Evolutionary conservation across 2,888 invertebrate species (phyloP), one percentile per base, ranked within the genome.

Genomic region (Ornithoptera priamus): DNA sequence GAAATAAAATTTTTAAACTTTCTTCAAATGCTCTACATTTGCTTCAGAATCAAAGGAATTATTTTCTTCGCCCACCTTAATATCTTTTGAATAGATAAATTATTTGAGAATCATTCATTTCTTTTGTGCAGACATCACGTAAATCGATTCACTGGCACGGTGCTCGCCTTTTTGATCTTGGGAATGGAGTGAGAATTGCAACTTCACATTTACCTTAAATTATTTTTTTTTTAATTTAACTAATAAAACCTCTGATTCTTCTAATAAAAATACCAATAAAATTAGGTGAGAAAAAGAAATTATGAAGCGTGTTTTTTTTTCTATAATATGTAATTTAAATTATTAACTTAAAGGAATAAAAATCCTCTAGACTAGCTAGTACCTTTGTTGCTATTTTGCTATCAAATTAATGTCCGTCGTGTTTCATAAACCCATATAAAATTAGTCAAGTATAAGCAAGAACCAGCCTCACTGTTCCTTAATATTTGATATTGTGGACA

Each of bases 131-230:
- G 61, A 60, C 66, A 67, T 53, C 53, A 53, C 46, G 66, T 60
- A 61, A 67, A 67, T 61, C 66, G 61, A 67, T 67, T 61, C 60
- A 67, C 66, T 59, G 60, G 15, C 36, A 61, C 30, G n/a, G 61
- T 22, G 61, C 60, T 67, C 61, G 66, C 61, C 60, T 61, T 61
- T 67, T 67, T 67, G 66, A 67, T 61, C 30, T 24, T 15, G 20
- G 53, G 60, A 67, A 67, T 53, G 36, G 53, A 61, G 36, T 30
- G 66, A 67, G 61, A 67, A 67, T 61, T 67, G 36, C 6, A 67
- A 50, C 7, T 53, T 61, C 50, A 59, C 22, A 46, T 58, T 59
- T 60, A 66, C 46, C 10, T 24, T 50, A 59, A 18, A 46, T 17
- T 30, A 15, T 60, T 59, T 18, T 53, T 53, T 53, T 53, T n/a